Evolutionary conservation across 2,113 vertebrate species (phyloP).

Genomic region (Cyphomyrus discorhynchus): DNA sequence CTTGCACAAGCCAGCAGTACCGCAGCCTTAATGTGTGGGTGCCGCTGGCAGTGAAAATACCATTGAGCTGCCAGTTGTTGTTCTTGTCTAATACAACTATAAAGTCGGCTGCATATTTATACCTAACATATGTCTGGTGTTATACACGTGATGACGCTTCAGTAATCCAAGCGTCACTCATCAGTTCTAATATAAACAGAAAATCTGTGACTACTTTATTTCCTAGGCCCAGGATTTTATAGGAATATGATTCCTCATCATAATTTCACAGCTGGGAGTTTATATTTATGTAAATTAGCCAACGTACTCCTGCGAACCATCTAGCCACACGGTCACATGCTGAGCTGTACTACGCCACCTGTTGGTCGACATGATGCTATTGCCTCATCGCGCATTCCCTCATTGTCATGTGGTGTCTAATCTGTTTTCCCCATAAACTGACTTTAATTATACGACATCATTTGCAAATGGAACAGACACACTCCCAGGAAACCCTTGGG

Average conservation of each 20-base stretch:
- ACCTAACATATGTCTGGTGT: not conserved
- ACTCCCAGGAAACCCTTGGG: not conserved
- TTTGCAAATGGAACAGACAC: not conserved
- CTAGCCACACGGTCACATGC: not conserved
- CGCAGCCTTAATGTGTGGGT: not conserved
- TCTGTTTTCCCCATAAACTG: not conserved
- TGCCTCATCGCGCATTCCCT: not conserved
- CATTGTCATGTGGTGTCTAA: not conserved
- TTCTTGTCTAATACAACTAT: not conserved
- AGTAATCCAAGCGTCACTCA: not conserved
- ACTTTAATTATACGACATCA: not conserved
- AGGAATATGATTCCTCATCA: not conserved
- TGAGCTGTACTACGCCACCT: not conserved
- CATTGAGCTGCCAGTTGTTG: not conserved
- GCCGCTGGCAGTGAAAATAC: not conserved
- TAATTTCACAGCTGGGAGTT: not conserved
- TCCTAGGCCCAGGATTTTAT: not conserved
- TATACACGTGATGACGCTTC: not conserved
- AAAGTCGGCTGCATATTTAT: not conserved
- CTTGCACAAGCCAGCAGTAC: not conserved
- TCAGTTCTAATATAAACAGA: not conserved
- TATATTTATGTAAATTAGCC: not conserved
- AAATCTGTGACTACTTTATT: not conserved
- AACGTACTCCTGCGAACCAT: not conserved
- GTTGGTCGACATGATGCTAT: not conserved